phyloP scores from a whole-genome alignment of 2,797 vertebrate species.

The Myioborus miniatus region DNA sequence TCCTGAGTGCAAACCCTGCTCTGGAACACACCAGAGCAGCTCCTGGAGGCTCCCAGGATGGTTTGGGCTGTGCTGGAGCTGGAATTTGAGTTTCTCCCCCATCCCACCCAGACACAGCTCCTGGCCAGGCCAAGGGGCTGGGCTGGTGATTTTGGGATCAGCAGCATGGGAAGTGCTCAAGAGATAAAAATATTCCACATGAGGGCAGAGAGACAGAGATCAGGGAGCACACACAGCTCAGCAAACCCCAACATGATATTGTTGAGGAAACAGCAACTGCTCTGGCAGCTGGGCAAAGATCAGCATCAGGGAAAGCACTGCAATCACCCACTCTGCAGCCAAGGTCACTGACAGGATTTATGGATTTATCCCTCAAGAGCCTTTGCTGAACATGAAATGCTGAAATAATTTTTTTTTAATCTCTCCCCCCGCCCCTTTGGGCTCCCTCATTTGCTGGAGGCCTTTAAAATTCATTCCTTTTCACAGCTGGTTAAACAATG shows the following conservation, averaged over 20 bases:
- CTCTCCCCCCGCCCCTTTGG: background rate
- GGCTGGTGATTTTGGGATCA: background rate
- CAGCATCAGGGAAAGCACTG: background rate
- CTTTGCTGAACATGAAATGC: constrained; percentile 48
- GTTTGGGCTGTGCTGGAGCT: background rate
- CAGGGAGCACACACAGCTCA: background rate
- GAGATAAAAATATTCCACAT: background rate
- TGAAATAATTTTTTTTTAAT: constrained; percentile 24
- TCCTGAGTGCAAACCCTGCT: too few species aligned
- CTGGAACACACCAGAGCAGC: background rate
- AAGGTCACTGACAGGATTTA: constrained; percentile 80
- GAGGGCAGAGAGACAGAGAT: background rate
- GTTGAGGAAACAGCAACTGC: background rate
- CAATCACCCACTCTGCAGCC: constrained; percentile 41
- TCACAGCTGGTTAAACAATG: constrained; percentile 67
- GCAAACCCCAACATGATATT: background rate
- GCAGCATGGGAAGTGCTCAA: background rate
- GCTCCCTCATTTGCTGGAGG: constrained; percentile 62
- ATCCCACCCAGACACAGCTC: background rate
- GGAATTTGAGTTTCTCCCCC: background rate
- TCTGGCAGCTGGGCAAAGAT: constrained; percentile 22
- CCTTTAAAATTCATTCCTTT: constrained; percentile 66
- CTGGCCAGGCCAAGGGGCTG: background rate
- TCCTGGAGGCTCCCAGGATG: background rate
- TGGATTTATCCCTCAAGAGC: constrained; percentile 81